Percentiles rank a stretch among this genome's conserved stretches.
These are phyloP conservation scores for Sula dactylatra DNA, from an alignment of 2,113 vertebrate genomes.

Conservation along the genomic window DNA sequence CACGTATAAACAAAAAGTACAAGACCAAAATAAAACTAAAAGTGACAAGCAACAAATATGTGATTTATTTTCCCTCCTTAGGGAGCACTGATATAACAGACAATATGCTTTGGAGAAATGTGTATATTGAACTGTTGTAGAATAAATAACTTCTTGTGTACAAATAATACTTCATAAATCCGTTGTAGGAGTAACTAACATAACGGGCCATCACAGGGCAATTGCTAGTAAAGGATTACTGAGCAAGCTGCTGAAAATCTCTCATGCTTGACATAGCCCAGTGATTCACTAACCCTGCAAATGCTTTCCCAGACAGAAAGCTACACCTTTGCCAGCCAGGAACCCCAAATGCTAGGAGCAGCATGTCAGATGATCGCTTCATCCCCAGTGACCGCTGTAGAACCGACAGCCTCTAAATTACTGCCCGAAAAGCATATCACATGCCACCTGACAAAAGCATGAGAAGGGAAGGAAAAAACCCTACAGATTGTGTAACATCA, in stretches of 20 bases:
- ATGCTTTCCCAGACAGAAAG: not conserved
- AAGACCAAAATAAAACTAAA: not conserved
- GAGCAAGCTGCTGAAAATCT: slow-evolving; percentile 48
- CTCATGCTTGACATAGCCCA: slow-evolving; percentile 34
- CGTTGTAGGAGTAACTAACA: not conserved
- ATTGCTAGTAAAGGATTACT: not conserved
- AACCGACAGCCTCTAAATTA: slow-evolving; percentile 61
- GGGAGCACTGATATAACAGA: not conserved
- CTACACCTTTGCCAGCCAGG: not conserved
- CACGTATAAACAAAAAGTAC: not conserved
- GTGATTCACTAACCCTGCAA: slow-evolving; percentile 7
- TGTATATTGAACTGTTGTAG: not conserved
- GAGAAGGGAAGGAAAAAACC: not conserved
- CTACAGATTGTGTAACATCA: not conserved
- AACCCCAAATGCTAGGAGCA: not conserved
- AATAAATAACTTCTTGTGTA: slow-evolving; percentile 3
- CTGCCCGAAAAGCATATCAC: slow-evolving; percentile 33
- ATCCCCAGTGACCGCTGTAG: slow-evolving; percentile 20
- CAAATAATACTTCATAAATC: slow-evolving; percentile 48
- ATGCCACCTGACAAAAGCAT: slow-evolving; percentile 37
- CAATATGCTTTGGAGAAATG: slow-evolving; percentile 7
- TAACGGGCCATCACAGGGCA: not conserved
- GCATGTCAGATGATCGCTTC: not conserved
- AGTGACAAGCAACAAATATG: not conserved
- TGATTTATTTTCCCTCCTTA: not conserved